These are phyloP conservation scores for Podarcis raffonei DNA, from an alignment of 2,113 vertebrate genomes.

Conservation along the genomic window DNA sequence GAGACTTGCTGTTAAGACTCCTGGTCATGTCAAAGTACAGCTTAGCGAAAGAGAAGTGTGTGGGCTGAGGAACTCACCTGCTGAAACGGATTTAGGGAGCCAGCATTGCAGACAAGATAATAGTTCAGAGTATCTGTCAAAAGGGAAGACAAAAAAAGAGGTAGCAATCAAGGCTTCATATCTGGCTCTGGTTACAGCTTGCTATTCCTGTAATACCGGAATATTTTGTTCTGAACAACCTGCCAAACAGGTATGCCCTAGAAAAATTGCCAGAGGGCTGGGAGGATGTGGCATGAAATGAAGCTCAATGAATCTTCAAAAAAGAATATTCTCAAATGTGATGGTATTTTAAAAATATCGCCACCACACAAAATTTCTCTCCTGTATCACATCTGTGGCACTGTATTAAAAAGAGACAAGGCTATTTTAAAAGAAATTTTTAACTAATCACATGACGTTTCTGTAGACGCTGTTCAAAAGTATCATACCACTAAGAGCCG, in stretches of 20 bases:
- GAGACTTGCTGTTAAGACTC: background rate
- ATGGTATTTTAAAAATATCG: too few species aligned
- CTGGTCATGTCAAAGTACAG: background rate
- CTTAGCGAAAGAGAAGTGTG: background rate
- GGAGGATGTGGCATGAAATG: background rate
- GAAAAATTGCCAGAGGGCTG: background rate
- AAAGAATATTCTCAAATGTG: background rate
- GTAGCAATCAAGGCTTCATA: background rate
- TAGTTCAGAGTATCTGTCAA: conserved; percentile 88
- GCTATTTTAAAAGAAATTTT: background rate
- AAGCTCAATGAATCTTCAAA: background rate
- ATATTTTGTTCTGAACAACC: background rate
- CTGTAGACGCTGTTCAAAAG: background rate
- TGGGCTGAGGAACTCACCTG: conserved; percentile 81
- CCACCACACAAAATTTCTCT: background rate
- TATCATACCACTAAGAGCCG: background rate
- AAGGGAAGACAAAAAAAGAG: conserved; percentile 27
- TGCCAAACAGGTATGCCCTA: background rate
- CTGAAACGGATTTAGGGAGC: conserved; percentile 91
- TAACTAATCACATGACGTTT: background rate
- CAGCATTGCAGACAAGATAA: conserved; percentile 87
- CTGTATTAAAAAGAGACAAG: background rate
- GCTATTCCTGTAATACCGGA: background rate
- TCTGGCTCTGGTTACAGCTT: background rate
- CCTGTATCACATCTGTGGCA: background rate